These are phyloP conservation scores for Linnaemya vulpina DNA, from an alignment of 2,888 invertebrate species.

Conservation along the genomic window DNA sequence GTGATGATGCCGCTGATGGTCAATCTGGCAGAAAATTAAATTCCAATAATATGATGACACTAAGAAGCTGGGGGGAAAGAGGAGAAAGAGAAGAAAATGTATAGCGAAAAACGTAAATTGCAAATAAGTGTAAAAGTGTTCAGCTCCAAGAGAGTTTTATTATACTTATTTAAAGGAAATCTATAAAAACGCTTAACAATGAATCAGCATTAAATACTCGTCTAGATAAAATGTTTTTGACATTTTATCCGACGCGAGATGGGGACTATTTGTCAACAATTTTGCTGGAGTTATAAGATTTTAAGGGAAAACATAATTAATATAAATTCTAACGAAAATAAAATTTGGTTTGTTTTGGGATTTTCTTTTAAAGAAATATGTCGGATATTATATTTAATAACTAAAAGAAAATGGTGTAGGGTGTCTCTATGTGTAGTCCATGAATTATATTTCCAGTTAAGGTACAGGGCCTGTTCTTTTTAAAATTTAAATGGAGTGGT, in stretches of 20 bases:
- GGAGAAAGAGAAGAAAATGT: neutral
- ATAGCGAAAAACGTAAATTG: conserved; percentile 23
- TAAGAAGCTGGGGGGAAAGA: conserved; percentile 27
- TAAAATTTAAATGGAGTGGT: too few relatives aligned
- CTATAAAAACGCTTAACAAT: neutral
- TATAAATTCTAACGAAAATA: too few relatives aligned
- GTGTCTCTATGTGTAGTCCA: too few relatives aligned
- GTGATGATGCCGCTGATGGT: conserved; percentile 57
- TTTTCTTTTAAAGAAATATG: too few relatives aligned
- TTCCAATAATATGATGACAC: conserved; percentile 60
- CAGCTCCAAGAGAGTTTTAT: neutral
- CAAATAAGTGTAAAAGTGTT: conserved; percentile 34
- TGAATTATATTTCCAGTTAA: too few relatives aligned
- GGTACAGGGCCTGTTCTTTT: too few relatives aligned
- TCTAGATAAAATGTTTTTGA: conserved; percentile 34
- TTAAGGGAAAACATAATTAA: neutral
- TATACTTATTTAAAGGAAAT: neutral
- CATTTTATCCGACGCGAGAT: conserved; percentile 17
- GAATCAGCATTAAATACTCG: neutral
- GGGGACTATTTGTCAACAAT: neutral
- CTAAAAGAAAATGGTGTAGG: too few relatives aligned
- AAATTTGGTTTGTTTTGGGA: too few relatives aligned
- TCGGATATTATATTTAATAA: too few relatives aligned
- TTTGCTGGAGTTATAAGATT: neutral
- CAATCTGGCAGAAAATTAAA: conserved; percentile 71